Evolutionary conservation across 2,797 vertebrate species (phyloP), one percentile per base, ranked within the genome.

Genomic region (Urosaurus nigricauda): DNA sequence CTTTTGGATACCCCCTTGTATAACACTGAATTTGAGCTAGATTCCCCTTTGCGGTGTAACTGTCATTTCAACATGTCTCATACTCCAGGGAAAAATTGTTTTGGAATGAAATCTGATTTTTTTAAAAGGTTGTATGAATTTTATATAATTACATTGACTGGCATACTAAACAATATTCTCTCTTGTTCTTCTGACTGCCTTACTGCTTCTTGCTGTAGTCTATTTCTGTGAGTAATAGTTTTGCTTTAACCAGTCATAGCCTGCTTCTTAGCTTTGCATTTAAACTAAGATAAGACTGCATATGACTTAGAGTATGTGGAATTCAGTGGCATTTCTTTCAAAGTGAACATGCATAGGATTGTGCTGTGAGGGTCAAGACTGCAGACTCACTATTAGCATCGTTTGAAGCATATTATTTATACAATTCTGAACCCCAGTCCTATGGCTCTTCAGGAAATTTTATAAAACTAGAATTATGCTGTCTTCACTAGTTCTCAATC

Each of bases 181-280:
- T 95, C 58, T 95, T 93, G 74, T 95, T 95, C 91, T 93, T 93
- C 89, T 93, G 83, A 94, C 91, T 93, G 94, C 94, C 92, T 92
- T 92, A 94, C 94, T 88, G 91, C 92, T 93, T 94, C 93, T 32
- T 95, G 92, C 94, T 92, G 65, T 96, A 97, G 96, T 96, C 95
- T 92, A 88, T 97, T 91, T 95, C 96, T 93, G 97, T 97, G 97
- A 97, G 97, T 97, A 97, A 89, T 87, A 95, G 94, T 95, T 68
- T 95, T 93, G 68, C 63, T 93, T 89, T 88, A 87, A 93, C 58
- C 60, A 91, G 35, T 91, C 37, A 40, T 92, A 65, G 0, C 4
- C 4, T 88, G 79, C 32, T 58, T 8, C n/a, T 60, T 79, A 53
- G 2, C 35, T 17, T 86, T 58, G 88, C 89, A 84, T 85, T 91